Percentiles rank a stretch among this genome's conserved stretches.
phyloP scores from a whole-genome alignment of 2,797 vertebrate genomes.

The Sebastes matsubarae region DNA sequence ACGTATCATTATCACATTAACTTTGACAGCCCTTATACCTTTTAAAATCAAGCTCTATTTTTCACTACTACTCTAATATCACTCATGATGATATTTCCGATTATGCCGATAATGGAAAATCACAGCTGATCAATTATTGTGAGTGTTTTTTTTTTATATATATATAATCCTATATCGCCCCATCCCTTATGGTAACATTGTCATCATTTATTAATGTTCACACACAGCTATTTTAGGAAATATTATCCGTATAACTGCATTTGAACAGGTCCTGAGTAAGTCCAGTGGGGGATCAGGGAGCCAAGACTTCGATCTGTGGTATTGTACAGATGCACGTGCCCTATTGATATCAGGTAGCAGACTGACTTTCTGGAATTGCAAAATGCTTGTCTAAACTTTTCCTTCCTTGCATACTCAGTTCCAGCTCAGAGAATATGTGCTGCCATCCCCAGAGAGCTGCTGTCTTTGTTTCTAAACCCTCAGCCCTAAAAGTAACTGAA shows the following conservation, averaged over 20 bases:
- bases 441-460: not conserved
- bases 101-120: not conserved
- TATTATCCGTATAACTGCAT: not conserved
- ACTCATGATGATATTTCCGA: not conserved
- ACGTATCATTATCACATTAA: not conserved
- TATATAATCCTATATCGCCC: not conserved
- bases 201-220: not conserved
- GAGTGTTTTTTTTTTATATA: not conserved
- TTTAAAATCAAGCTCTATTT: not conserved
- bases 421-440: not conserved
- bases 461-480: conserved; percentile 15
- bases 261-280: conserved; percentile 8
- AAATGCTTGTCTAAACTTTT: conserved; percentile 49
- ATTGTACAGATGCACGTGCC: not conserved
- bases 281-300: conserved; percentile 17
- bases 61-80: too few relatives aligned
- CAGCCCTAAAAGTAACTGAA: not conserved
- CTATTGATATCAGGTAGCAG: conserved; percentile 40
- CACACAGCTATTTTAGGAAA: not conserved
- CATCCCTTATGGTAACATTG: not conserved
- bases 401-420: conserved; percentile 17
- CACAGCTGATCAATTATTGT: not conserved
- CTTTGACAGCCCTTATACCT: not conserved
- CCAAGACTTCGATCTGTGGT: conserved; percentile 20
- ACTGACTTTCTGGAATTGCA: conserved; percentile 12